phyloP scores from a whole-genome alignment of 2,888 invertebrate genomes.

The Crossocerus cetratus region DNA sequence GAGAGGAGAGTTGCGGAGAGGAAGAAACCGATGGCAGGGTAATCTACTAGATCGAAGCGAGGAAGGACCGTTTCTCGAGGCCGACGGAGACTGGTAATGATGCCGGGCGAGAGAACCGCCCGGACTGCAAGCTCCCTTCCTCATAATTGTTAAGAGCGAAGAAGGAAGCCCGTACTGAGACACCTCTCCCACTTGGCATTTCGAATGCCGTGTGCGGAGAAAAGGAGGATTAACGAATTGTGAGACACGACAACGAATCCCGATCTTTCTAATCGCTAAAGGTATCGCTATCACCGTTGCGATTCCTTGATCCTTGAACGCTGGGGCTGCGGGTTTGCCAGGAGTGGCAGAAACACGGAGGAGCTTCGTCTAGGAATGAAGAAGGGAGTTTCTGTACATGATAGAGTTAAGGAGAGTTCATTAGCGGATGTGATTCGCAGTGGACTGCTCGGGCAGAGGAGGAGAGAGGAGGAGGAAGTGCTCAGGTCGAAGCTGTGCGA shows the following conservation, averaged over 20 bases:
- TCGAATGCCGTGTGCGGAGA: background rate
- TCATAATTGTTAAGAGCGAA: too few species aligned
- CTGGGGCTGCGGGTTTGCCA: background rate
- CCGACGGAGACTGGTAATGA: background rate
- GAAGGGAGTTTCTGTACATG: slow-evolving; percentile 1
- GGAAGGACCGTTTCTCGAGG: background rate
- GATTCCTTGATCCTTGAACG: background rate
- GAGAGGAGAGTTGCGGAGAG: slow-evolving; percentile 15
- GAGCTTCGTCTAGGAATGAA: background rate
- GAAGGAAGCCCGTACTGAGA: too few species aligned
- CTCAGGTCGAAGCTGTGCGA: too few species aligned
- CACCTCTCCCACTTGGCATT: too few species aligned
- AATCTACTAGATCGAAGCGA: background rate
- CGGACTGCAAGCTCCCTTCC: too few species aligned
- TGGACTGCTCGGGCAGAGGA: background rate
- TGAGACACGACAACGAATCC: background rate
- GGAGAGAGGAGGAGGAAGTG: too few species aligned
- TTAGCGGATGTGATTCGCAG: background rate
- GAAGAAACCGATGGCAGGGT: slow-evolving; percentile 4
- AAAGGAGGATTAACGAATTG: background rate
- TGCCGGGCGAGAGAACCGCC: too few species aligned
- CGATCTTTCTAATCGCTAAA: background rate
- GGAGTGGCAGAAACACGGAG: background rate
- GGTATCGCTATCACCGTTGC: background rate
- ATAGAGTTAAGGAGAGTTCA: background rate